A percentile compares a stretch with the other conserved stretches of the same genome.
These are phyloP conservation scores for Rhingia campestris DNA, from an alignment of 2,888 invertebrate genomes.

Conservation along the genomic window DNA sequence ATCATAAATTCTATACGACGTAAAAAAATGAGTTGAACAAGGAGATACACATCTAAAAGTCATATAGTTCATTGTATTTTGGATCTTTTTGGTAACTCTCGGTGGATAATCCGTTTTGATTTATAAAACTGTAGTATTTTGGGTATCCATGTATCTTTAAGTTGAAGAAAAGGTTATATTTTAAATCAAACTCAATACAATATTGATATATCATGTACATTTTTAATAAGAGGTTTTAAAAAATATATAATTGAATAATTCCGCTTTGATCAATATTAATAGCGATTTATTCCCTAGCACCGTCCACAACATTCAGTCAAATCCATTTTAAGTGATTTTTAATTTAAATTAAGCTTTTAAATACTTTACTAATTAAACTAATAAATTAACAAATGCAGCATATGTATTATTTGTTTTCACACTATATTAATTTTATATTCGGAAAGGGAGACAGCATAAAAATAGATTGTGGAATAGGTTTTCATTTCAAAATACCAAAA, in stretches of 20 bases:
- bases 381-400: neutral
- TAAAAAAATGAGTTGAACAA: no score
- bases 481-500: conserved; percentile 64
- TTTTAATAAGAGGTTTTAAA: neutral
- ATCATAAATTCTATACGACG: no score
- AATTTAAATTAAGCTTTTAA: conserved; percentile 6
- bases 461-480: conserved; percentile 26
- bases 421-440: conserved; percentile 1
- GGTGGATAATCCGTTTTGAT: no score
- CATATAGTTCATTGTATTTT: no score
- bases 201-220: no score
- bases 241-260: neutral
- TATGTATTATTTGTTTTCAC: neutral
- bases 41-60: no score
- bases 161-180: no score
- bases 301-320: conserved; percentile 30
- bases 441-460: conserved; percentile 6
- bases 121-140: no score
- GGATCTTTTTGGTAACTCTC: no score
- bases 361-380: neutral
- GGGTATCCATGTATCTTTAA: no score
- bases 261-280: neutral
- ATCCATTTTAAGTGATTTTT: neutral
- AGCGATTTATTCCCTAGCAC: neutral
- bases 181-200: no score